These are phyloP conservation scores for Taenaris catops DNA, from an alignment of 2,888 invertebrate genomes.

Conservation along the genomic window DNA sequence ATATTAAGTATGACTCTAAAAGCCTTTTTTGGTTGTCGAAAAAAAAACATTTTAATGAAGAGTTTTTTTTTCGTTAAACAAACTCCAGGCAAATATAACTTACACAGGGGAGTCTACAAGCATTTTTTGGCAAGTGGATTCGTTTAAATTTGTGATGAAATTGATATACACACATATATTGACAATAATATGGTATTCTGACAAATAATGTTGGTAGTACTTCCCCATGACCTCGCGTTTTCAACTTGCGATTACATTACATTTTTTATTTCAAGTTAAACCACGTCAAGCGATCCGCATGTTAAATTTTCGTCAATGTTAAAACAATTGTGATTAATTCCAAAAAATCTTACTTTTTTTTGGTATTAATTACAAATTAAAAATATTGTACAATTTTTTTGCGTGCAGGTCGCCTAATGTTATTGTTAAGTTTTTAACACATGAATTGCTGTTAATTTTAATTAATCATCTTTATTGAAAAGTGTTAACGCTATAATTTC, in stretches of 20 bases:
- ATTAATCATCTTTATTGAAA: conserved; percentile 74
- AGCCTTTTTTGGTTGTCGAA: too few species aligned
- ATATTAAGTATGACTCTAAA: too few species aligned
- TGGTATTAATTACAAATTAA: neutral
- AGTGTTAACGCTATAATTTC: conserved; percentile 58
- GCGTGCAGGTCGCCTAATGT: conserved; percentile 19
- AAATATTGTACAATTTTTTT: neutral
- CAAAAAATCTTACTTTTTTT: conserved; percentile 12
- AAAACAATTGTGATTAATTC: too few species aligned
- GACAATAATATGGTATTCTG: conserved; percentile 14
- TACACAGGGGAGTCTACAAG: too few species aligned
- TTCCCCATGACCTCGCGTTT: conserved; percentile 16
- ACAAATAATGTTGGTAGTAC: conserved; percentile 7
- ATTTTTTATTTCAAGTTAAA: conserved; percentile 61
- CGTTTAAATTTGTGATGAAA: conserved; percentile 6
- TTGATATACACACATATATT: conserved; percentile 4
- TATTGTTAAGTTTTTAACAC: conserved; percentile 68
- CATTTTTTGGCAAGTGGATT: too few species aligned
- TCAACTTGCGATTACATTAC: conserved; percentile 70
- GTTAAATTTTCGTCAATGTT: conserved; percentile 23
- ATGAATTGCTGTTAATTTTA: conserved; percentile 71
- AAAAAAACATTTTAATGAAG: too few species aligned
- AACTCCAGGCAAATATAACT: too few species aligned
- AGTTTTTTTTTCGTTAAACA: too few species aligned
- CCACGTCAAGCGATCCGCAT: conserved; percentile 20